Evolutionary conservation across 2,113 vertebrate genomes (phyloP), one percentile per base, ranked within the genome.

Genomic region (Grammomys dolichurus): DNA sequence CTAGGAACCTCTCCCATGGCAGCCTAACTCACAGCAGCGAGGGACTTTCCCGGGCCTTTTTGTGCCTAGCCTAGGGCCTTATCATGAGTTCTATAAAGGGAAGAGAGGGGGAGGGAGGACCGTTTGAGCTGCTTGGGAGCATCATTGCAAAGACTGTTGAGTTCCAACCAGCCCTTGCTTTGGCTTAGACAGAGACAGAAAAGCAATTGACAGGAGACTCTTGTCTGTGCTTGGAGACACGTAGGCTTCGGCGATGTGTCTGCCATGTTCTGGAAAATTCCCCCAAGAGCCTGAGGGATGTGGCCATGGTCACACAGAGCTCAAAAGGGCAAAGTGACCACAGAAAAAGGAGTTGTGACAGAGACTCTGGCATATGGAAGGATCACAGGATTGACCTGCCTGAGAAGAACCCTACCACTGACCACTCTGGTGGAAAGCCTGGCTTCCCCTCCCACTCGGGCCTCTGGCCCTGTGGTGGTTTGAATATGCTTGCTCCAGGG

Each of bases 351-450:
- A 5, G 4, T 9, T 4, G 17, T n/a, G 13, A 19, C 0, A 1
- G 24, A 22, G n/a, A 16, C 10, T 65, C 0, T 0, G 7, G 46
- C 70, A 19, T 33, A 0, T 14, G 13, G 33, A 36, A 43, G n/a
- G 1, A 65, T 20, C 14, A 16, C 70, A 16, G 73, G 51, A 8
- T 9, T 13, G 40, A 40, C 40, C 24, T 76, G 43, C 36, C 43
- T 31, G 0, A 4, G 28, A 46, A 12, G 20, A 36, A 51, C n/a
- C 16, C 14, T 63, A 40, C 24, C 11, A 14, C 2, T 84, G 81
- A 63, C 22, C 16, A 43, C 51, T 51, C 28, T 28, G 2, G 3
- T 48, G 28, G 40, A 67, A 12, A 86, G 40, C 40, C 46, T 19
- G 14, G 12, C 8, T 81, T 6, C 70, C 28, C 22, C 8, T 13